These are phyloP conservation scores for Brachionus paranguensis DNA, from an alignment of 1,140 invertebrate species.

Conservation along the genomic window DNA sequence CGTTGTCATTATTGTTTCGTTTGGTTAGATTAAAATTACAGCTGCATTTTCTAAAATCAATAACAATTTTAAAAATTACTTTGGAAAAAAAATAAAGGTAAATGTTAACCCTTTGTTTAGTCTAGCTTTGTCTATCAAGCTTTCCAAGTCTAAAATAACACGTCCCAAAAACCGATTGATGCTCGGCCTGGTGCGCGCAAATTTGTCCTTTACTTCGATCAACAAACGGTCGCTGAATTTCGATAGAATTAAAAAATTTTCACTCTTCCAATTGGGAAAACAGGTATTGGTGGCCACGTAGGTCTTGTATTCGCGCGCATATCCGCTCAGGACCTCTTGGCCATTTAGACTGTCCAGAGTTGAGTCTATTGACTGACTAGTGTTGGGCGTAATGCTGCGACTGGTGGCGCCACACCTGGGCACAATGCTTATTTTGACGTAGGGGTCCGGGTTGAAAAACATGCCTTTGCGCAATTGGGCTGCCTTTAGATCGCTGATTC, in stretches of 20 bases:
- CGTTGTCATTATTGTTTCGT: slow-evolving; percentile 21
- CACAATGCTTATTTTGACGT: slow-evolving; percentile 56
- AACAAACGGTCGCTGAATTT: slow-evolving; percentile 56
- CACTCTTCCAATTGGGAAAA: slow-evolving; percentile 36
- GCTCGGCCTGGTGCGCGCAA: slow-evolving; percentile 58
- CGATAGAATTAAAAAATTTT: slow-evolving; percentile 55
- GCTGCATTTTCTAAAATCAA: neutral
- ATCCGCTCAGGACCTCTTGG: slow-evolving; percentile 48
- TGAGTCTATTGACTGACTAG: slow-evolving; percentile 50
- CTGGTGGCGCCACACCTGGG: slow-evolving; percentile 48
- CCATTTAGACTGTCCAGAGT: slow-evolving; percentile 50
- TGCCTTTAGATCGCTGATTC: slow-evolving; percentile 50
- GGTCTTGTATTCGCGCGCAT: slow-evolving; percentile 55
- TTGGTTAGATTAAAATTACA: slow-evolving; percentile 30
- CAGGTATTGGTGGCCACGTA: slow-evolving; percentile 42
- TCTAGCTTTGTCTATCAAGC: slow-evolving; percentile 51
- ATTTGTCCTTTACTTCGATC: slow-evolving; percentile 60
- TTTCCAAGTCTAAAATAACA: slow-evolving; percentile 52
- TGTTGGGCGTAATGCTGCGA: slow-evolving; percentile 41
- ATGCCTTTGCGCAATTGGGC: slow-evolving; percentile 57
- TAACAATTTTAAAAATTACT: neutral
- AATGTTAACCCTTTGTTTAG: neutral
- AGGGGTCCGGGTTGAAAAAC: slow-evolving; percentile 60
- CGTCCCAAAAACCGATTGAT: slow-evolving; percentile 58
- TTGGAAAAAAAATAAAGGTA: neutral